Percentiles rank a stretch among this genome's conserved stretches.
These are phyloP conservation scores for Chondrilla cf. caribensis DNA, from an alignment of 37 sponge, comb jelly and placozoan species.

Conservation along the genomic window DNA sequence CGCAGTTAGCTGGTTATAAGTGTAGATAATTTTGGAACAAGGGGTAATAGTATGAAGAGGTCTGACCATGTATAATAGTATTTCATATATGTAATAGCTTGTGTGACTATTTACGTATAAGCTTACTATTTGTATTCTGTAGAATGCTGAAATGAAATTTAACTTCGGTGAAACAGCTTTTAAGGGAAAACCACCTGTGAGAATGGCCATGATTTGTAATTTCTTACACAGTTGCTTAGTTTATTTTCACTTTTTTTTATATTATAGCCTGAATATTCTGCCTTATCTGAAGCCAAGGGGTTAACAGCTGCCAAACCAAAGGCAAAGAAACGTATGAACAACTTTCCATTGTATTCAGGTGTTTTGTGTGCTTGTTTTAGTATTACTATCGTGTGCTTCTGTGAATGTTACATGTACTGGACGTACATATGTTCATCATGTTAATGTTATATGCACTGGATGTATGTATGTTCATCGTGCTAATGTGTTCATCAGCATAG, in stretches of 20 bases:
- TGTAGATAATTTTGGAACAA: too few relatives aligned
- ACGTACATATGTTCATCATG: background rate
- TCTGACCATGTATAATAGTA: too few relatives aligned
- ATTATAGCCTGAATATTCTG: background rate
- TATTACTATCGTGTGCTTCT: background rate
- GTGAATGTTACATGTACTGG: background rate
- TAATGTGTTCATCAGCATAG: too few relatives aligned
- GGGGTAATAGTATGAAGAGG: too few relatives aligned
- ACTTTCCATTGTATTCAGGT: background rate
- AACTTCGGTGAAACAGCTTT: constrained; percentile 87
- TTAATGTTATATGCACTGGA: background rate
- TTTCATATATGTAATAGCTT: too few relatives aligned
- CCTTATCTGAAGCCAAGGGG: background rate
- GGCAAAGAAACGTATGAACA: background rate
- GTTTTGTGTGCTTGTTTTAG: background rate
- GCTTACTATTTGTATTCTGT: background rate
- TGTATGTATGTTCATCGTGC: background rate
- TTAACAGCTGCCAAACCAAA: background rate
- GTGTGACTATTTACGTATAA: too few relatives aligned
- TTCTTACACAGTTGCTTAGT: too few relatives aligned
- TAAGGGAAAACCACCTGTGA: constrained; percentile 54
- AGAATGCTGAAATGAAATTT: constrained; percentile 92
- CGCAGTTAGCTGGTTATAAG: too few relatives aligned
- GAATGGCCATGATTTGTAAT: too few relatives aligned
- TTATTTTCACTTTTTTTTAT: too few relatives aligned